These are phyloP conservation scores for Rhagoletis pomonella DNA, from an alignment of 1,140 invertebrate species.

Conservation along the genomic window DNA sequence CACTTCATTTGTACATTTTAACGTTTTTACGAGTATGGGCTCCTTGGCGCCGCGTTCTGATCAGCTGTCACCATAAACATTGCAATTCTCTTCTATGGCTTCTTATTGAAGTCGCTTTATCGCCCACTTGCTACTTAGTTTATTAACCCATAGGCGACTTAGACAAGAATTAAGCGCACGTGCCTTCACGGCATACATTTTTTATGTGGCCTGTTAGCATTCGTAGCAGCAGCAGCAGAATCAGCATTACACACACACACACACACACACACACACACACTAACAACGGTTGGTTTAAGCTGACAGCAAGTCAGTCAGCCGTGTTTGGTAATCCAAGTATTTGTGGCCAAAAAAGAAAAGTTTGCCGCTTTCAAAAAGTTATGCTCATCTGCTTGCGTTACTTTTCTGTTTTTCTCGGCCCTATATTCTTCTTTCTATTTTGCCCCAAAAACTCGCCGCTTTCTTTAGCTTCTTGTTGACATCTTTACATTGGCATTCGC, in stretches of 20 bases:
- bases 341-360: slow-evolving; percentile 29
- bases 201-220: background rate
- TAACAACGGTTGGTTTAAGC: background rate
- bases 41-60: background rate
- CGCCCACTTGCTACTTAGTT: slow-evolving; percentile 26
- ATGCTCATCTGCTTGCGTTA: background rate
- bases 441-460: background rate
- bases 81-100: background rate
- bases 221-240: background rate
- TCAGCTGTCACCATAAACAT: slow-evolving; percentile 31
- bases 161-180: slow-evolving; percentile 23
- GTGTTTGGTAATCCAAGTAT: slow-evolving; percentile 24
- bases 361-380: slow-evolving; percentile 37
- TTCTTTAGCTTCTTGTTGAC: background rate
- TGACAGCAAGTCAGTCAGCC: background rate
- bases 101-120: slow-evolving; percentile 7
- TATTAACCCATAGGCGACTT: slow-evolving; percentile 37
- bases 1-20: slow-evolving; percentile 24
- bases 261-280: background rate
- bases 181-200: background rate
- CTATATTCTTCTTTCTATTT: background rate
- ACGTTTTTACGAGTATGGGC: background rate
- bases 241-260: background rate
- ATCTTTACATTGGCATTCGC: background rate
- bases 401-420: no score